These are phyloP conservation scores for Himalopsyche anomala DNA, from an alignment of 2,888 invertebrate species.

Conservation along the genomic window DNA sequence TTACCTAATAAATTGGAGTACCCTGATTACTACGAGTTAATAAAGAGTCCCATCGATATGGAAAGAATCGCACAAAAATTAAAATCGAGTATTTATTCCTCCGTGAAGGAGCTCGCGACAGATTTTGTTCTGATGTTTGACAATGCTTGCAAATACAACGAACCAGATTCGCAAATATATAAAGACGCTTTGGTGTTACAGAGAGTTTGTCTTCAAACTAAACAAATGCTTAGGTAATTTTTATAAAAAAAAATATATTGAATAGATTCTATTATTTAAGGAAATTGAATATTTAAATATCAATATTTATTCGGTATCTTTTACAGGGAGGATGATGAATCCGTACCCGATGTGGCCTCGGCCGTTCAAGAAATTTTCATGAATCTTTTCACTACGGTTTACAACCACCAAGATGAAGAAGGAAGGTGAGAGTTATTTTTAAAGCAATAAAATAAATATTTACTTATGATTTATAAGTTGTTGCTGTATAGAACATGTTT, in stretches of 20 bases:
- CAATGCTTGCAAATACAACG: slow-evolving; percentile 98
- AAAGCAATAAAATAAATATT: neutral
- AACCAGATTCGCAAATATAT: slow-evolving; percentile 97
- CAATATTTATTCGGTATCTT: slow-evolving; percentile 44
- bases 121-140: slow-evolving; percentile 96
- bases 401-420: slow-evolving; percentile 97
- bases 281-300: no score
- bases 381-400: slow-evolving; percentile 93
- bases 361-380: slow-evolving; percentile 94
- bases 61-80: slow-evolving; percentile 93
- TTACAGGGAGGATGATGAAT: slow-evolving; percentile 84
- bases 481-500: no score
- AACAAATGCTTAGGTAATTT: slow-evolving; percentile 85
- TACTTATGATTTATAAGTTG: no score
- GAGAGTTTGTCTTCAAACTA: slow-evolving; percentile 93
- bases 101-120: slow-evolving; percentile 89
- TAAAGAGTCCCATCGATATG: slow-evolving; percentile 97
- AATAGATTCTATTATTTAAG: neutral
- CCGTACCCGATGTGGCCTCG: slow-evolving; percentile 91
- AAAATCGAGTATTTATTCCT: slow-evolving; percentile 85
- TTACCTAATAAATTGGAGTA: slow-evolving; percentile 95
- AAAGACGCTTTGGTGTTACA: slow-evolving; percentile 97
- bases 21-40: slow-evolving; percentile 98
- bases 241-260: neutral
- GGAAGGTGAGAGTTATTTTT: slow-evolving; percentile 77